phyloP scores from a whole-genome alignment of 1,140 invertebrate species.

The Atta cephalotes region DNA sequence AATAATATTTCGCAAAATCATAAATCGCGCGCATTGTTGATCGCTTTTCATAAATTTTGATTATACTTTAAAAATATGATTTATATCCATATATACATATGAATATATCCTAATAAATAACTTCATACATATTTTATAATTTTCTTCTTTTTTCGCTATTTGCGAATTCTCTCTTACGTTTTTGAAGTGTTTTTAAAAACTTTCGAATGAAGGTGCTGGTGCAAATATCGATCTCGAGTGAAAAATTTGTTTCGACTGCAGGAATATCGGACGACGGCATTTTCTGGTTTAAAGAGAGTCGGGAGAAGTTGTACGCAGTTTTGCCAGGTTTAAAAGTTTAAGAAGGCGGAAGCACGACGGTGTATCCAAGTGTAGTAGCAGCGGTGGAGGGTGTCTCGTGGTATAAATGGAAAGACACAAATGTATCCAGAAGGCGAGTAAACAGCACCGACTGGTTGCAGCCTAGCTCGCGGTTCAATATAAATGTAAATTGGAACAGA shows the following conservation, averaged over 20 bases:
- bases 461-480: constrained; percentile 84
- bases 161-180: background rate
- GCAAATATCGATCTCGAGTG: constrained; percentile 19
- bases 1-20: background rate
- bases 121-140: background rate
- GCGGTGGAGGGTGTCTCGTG: constrained; percentile 39
- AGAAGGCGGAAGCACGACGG: constrained; percentile 62
- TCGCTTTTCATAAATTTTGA: background rate
- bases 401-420: constrained; percentile 80
- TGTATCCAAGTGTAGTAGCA: constrained; percentile 1
- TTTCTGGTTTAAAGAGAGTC: constrained; percentile 48
- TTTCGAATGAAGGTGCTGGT: background rate
- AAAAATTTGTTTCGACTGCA: constrained; percentile 17
- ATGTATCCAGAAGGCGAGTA: constrained; percentile 81
- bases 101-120: constrained; percentile 13
- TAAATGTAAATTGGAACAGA: constrained; percentile 86
- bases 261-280: constrained; percentile 10
- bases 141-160: background rate
- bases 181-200: constrained; percentile 10
- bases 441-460: constrained; percentile 79
- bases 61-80: background rate
- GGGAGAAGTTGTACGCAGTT: constrained; percentile 60
- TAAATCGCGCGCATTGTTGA: background rate
- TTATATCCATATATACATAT: background rate
- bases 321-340: constrained; percentile 74